Percentiles rank a stretch among this genome's conserved stretches.
phyloP scores from a whole-genome alignment of 35 echinoderm and acorn worm species.

The Hemicentrotus pulcherrimus region DNA sequence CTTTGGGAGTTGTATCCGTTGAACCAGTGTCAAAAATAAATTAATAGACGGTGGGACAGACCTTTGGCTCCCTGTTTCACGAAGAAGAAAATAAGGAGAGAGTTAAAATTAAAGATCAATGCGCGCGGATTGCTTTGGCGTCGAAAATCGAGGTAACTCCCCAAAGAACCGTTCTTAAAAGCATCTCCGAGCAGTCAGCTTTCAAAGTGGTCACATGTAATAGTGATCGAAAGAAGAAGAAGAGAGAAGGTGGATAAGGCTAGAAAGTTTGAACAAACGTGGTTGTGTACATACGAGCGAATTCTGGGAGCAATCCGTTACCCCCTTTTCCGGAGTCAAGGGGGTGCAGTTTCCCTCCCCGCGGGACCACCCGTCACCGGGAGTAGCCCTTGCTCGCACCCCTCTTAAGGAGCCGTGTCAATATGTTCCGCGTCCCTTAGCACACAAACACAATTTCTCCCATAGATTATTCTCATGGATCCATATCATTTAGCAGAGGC shows the following conservation, averaged over 20 bases:
- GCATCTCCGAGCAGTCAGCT: slow-evolving; percentile 19
- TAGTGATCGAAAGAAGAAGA: neutral
- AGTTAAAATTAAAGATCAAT: neutral
- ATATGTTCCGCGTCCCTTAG: slow-evolving; percentile 12
- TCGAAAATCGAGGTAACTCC: neutral
- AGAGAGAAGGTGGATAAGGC: neutral
- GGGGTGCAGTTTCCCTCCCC: slow-evolving; percentile 36
- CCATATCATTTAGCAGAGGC: neutral
- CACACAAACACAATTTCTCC: slow-evolving; percentile 32
- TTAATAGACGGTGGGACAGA: neutral
- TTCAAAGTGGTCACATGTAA: neutral
- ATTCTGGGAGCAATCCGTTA: slow-evolving; percentile 29
- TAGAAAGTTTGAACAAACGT: slow-evolving; percentile 28
- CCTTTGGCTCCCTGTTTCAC: neutral
- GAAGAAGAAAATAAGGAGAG: neutral
- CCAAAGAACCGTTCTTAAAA: slow-evolving; percentile 22
- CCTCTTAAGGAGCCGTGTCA: slow-evolving; percentile 21
- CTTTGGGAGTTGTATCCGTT: neutral
- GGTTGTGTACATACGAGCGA: slow-evolving; percentile 37
- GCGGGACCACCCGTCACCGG: slow-evolving; percentile 15
- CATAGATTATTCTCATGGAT: neutral
- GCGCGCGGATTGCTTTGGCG: neutral
- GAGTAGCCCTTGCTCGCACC: neutral
- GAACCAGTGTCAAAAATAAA: neutral
- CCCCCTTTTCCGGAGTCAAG: slow-evolving; percentile 36